Base-by-base conservation (phyloP, 2,888 invertebrate species). In the Eulithis prunata region DNA sequence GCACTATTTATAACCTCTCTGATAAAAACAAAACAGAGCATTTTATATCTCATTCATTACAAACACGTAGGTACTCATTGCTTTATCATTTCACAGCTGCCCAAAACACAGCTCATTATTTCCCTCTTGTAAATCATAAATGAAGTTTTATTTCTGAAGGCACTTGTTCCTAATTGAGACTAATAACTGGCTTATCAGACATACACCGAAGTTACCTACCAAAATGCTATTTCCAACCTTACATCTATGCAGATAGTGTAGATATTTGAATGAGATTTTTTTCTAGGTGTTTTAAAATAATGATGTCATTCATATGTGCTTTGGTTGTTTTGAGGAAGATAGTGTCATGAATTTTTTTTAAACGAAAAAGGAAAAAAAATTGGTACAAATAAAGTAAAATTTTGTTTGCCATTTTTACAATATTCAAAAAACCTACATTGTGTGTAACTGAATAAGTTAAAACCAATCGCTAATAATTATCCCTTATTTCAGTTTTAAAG, bases 141-240 rank as follows among this genome's bases (percentile, higher is more conserved):
- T 83, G 72, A 75, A 79, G 78, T 83, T 85, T 83, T 82, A 86
- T 84, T 84, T 87, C 83, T 68, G 75, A 78, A 80, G 80, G 77
- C 75, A 81, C 78, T 76, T 81, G 73, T 77, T 78, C 76, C 82
- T 89, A 89, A 90, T 90, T 90, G 86, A 84, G 78, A 68, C 83
- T 89, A 89, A 89, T 89, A 86, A 84, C 80, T 77, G 66, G 73
- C 51, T 61, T 64, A 56, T 53, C 64, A 67, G 62, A 68, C 66
- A 60, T 66, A 62, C 53, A 57, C 54, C 53, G 62, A 62, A 62
- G 61, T 36, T 46, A 13, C 13, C 3, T 47, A 8, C 32, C 8
- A 45, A 54, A 63, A 76, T 28, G 66, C 64, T 63, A 83, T 71
- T 81, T 77, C 78, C 65, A 77, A 80, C 83, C 75, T 79, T 85